phyloP scores from a whole-genome alignment of 2,797 vertebrate genomes.

The Clamator glandarius region DNA sequence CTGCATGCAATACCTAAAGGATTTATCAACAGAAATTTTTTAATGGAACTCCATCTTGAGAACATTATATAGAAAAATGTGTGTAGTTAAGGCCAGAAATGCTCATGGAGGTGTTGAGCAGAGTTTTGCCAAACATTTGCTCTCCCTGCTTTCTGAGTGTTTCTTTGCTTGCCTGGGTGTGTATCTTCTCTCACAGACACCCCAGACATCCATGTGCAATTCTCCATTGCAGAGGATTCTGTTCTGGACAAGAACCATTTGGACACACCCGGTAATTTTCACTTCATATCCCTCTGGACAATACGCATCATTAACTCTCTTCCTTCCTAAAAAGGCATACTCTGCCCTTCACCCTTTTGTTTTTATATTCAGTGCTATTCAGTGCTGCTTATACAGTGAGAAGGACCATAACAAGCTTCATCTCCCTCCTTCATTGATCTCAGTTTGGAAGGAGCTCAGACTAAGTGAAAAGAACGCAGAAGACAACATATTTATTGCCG shows the following conservation, averaged over 20 bases:
- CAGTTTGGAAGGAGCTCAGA: not conserved
- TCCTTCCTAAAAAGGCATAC: not conserved
- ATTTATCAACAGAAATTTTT: not conserved
- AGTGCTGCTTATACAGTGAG: not conserved
- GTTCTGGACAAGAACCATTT: not conserved
- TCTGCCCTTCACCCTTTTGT: not conserved
- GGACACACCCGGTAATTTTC: not conserved
- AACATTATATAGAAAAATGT: not conserved
- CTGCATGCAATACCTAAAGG: not conserved
- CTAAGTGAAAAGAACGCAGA: not conserved
- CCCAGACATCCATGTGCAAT: fast-evolving
- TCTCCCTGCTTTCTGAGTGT: fast-evolving
- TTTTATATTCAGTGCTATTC: not conserved
- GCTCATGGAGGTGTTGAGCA: not conserved
- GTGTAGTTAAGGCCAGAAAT: not conserved
- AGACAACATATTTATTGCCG: not conserved
- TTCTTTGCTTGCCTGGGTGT: not conserved
- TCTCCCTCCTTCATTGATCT: not conserved
- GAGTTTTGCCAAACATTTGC: not conserved
- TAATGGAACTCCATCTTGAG: not conserved
- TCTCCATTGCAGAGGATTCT: not conserved
- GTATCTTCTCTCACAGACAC: not conserved
- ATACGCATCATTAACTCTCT: not conserved
- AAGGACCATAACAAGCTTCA: fast-evolving
- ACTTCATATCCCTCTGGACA: not conserved